Evolutionary conservation across 2,113 vertebrate genomes (phyloP).

Genomic region (Symphodus melops): DNA sequence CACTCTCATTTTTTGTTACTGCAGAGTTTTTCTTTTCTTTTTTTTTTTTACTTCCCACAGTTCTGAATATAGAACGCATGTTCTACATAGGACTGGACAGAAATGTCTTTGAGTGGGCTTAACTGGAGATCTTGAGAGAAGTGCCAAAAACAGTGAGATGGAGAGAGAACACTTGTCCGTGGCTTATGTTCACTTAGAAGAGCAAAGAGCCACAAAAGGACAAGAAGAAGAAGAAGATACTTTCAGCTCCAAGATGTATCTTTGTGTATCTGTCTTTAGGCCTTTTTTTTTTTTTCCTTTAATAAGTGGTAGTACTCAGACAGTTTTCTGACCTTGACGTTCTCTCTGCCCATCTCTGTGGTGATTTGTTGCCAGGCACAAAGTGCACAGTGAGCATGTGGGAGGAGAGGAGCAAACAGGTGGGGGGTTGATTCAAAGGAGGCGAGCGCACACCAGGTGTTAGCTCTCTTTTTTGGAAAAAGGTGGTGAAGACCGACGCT

Average conservation of each 20-base stretch:
- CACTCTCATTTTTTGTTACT: too few species aligned
- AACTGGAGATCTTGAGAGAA: background rate
- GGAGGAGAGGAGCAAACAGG: background rate
- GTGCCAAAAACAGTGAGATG: background rate
- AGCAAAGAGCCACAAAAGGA: background rate
- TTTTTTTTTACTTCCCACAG: too few species aligned
- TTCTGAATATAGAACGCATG: background rate
- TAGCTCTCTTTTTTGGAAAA: background rate
- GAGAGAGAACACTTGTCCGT: too few species aligned
- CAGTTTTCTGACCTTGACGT: background rate
- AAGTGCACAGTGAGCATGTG: background rate
- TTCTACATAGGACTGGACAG: background rate
- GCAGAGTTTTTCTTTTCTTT: too few species aligned
- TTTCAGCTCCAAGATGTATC: background rate
- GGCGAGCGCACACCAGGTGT: background rate
- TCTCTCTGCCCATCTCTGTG: background rate
- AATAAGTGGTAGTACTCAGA: background rate
- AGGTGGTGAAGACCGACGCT: background rate
- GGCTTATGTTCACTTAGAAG: background rate
- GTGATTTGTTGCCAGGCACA: background rate
- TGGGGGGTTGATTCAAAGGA: slow-evolving; percentile 2
- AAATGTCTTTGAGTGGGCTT: background rate
- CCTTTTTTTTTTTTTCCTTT: background rate
- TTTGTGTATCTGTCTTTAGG: background rate
- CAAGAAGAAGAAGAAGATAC: background rate